Evolutionary conservation across 2,888 invertebrate species (phyloP).

Genomic region (Campoletis raptor): DNA sequence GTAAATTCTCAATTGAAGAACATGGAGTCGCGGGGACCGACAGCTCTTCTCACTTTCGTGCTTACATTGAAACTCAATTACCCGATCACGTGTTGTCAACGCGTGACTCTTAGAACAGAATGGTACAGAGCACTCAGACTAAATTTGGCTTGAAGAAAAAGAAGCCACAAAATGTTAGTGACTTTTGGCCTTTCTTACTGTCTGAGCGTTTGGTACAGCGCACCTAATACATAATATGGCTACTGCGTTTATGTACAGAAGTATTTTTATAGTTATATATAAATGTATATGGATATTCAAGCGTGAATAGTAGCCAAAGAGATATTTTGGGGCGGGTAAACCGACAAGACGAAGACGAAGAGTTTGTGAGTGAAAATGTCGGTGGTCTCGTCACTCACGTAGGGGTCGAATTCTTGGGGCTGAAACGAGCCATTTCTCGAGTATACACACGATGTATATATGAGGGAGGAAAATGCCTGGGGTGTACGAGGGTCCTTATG

Average conservation of each 20-base stretch:
- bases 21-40: neutral
- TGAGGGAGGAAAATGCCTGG: conserved; percentile 49
- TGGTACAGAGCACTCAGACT: conserved; percentile 61
- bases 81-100: conserved; percentile 70
- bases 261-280: neutral
- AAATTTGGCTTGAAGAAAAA: conserved; percentile 28
- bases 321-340: conserved; percentile 60
- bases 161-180: conserved; percentile 42
- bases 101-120: conserved; percentile 64
- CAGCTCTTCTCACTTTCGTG: conserved; percentile 50
- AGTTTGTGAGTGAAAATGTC: conserved; percentile 64
- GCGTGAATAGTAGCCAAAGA: conserved; percentile 37
- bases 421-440: conserved; percentile 68
- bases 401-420: conserved; percentile 66
- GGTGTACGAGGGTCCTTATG: conserved; percentile 62
- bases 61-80: conserved; percentile 72
- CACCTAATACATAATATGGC: conserved; percentile 1
- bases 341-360: conserved; percentile 55
- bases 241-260: neutral
- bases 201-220: conserved; percentile 21
- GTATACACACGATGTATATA: conserved; percentile 45
- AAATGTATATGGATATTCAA: conserved; percentile 1
- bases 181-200: conserved; percentile 26
- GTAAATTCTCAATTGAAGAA: neutral
- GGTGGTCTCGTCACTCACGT: conserved; percentile 67